Evolutionary conservation across 2,113 vertebrate species (phyloP).

Genomic region (Drymodes brunneopygia): DNA sequence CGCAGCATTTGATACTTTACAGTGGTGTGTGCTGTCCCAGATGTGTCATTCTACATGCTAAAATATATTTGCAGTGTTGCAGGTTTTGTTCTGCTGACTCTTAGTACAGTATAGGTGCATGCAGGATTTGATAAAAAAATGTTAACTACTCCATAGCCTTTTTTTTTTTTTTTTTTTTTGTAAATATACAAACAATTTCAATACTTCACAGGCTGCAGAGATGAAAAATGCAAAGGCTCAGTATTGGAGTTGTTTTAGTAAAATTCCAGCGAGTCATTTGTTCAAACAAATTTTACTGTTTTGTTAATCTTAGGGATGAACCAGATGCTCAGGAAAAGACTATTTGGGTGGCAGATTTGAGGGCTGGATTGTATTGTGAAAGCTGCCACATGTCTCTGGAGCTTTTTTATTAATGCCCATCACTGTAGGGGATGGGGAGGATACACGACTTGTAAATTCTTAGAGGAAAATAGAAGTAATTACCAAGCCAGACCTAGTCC

Average conservation of each 20-base stretch:
- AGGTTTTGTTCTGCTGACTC: constrained; percentile 44
- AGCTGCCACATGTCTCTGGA: background rate
- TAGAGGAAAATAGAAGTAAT: background rate
- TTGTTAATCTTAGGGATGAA: background rate
- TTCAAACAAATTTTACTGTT: background rate
- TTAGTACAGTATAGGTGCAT: background rate
- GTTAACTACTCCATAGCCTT: background rate
- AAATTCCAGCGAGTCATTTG: background rate
- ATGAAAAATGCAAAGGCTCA: background rate
- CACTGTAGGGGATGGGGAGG: background rate
- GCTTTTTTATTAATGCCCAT: background rate
- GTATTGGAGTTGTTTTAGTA: background rate
- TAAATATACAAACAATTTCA: background rate
- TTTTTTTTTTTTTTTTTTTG: background rate
- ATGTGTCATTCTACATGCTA: constrained; percentile 31
- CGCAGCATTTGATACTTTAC: constrained; percentile 15
- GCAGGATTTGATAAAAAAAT: background rate
- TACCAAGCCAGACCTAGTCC: background rate
- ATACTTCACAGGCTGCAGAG: background rate
- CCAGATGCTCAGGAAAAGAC: background rate
- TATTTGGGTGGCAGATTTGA: background rate
- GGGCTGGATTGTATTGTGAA: background rate
- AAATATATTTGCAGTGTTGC: constrained; percentile 53
- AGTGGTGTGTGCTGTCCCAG: constrained; percentile 24
- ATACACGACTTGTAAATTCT: background rate